Base-by-base conservation (phyloP, 2,888 invertebrate genomes). In the Oscheius onirici region DNA sequence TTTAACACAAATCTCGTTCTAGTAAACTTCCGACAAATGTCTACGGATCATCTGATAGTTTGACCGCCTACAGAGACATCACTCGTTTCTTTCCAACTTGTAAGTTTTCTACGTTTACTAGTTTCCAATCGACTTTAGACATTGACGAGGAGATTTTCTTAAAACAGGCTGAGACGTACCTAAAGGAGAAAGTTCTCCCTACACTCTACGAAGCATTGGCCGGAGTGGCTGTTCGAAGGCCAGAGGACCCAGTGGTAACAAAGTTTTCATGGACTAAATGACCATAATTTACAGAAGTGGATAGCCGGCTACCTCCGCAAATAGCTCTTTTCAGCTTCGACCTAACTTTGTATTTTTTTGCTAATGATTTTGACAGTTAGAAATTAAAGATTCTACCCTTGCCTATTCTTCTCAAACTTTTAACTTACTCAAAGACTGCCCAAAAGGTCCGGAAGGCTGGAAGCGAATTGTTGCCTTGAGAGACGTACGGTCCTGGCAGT, bases 191-290 rank as follows among this genome's bases (percentile, higher is more conserved):
- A 68, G 75, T 79, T 24, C 73, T 75, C 65, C 79, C 77, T 0
- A 67, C 67, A 43, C 44, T 79, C 15, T 74, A 73, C 44, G 58
- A 74, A 46, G 75, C 61, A 22, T 51, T 79, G 41, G 75, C 79
- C 44, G 72, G 71, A 11, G 60, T 75, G 24, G 76, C 77, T 1
- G 74, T 77, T 17, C 72, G 73, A 40, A 58, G 75, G 15, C 79
- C 79, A 3, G 73, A 72, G 17, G 74, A 79, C 65, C 79, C 79
- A 28, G 71, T 79, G 58, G 78, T 78, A 20, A 34, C n/a, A n/a
- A n/a, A n/a, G n/a, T n/a, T n/a, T n/a, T n/a, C n/a, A n/a, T n/a
- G n/a, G n/a, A n/a, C n/a, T n/a, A n/a, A n/a, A n/a, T n/a, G n/a
- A 34, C 34, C 34, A 6, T 34, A 8, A 8, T 1, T 76, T 77